phyloP scores from a whole-genome alignment of 23 tunicate species.

The Styela plicata region DNA sequence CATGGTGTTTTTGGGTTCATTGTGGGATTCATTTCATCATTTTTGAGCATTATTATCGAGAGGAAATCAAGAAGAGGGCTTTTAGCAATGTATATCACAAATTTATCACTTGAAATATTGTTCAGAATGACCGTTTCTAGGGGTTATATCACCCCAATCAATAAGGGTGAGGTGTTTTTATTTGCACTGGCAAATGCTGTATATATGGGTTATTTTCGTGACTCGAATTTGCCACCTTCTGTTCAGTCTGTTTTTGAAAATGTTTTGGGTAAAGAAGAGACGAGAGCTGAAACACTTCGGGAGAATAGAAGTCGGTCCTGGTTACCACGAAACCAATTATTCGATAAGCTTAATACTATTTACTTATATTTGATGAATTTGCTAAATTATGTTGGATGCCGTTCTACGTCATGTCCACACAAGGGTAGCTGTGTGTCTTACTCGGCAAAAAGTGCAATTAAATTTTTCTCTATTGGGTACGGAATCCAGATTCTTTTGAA shows the following conservation, averaged over 20 bases:
- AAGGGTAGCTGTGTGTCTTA: background rate
- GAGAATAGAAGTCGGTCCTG: background rate
- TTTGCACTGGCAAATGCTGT: conserved; percentile 11
- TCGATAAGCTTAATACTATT: no score
- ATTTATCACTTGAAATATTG: conserved; percentile 55
- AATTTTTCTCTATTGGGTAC: conserved; percentile 46
- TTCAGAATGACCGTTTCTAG: conserved; percentile 37
- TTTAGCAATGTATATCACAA: conserved; percentile 46
- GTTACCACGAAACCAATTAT: background rate
- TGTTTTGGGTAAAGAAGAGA: conserved; percentile 9
- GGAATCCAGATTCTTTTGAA: conserved; percentile 17
- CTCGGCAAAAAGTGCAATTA: background rate
- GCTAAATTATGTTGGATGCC: background rate
- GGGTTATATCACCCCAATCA: conserved; percentile 25
- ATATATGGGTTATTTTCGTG: conserved; percentile 15
- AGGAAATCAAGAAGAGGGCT: conserved; percentile 63
- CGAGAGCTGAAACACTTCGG: background rate
- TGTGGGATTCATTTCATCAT: conserved; percentile 43
- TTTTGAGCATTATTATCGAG: conserved; percentile 47
- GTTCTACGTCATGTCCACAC: background rate
- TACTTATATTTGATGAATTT: background rate
- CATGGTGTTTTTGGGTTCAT: conserved; percentile 61
- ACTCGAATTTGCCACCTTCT: background rate
- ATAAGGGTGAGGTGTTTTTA: conserved; percentile 51
- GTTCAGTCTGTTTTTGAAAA: conserved; percentile 19